Conservation (phyloP, 2,113 vertebrate genomes). For the Chaenocephalus aceratus region DNA sequence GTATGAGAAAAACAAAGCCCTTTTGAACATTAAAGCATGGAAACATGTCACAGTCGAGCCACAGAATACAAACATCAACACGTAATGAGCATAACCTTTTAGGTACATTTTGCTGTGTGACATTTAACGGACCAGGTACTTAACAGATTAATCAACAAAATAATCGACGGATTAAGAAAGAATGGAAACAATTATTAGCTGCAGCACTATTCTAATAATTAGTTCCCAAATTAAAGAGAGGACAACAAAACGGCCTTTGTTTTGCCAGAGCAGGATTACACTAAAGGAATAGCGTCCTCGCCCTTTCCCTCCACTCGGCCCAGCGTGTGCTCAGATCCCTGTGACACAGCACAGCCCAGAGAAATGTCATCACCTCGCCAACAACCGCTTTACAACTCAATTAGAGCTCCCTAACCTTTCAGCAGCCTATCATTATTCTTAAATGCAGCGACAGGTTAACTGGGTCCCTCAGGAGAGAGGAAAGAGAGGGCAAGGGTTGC, state of each 20-base stretch:
- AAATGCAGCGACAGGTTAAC: constrained; percentile 61
- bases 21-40: no score
- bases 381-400: constrained; percentile 70
- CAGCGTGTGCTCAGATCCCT: constrained; percentile 20
- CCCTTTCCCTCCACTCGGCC: constrained; percentile 31
- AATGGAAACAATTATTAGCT: neutral
- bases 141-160: neutral
- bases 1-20: no score
- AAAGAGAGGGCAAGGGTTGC: constrained; percentile 1
- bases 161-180: neutral
- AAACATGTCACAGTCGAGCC: no score
- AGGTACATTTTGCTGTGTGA: no score
- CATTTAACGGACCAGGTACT: neutral
- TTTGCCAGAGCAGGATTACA: constrained; percentile 4
- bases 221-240: neutral
- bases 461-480: constrained; percentile 56
- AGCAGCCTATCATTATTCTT: constrained; percentile 71
- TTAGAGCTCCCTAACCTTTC: constrained; percentile 75
- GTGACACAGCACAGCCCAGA: constrained; percentile 33
- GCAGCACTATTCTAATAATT: neutral
- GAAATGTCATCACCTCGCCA: constrained; percentile 67
- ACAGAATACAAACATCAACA: no score
- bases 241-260: neutral
- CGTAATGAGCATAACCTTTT: no score
- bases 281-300: neutral